Evolutionary conservation across 37 sponge, comb jelly and placozoan species (phyloP).

Genomic region (Cliona cf. orientalis): DNA sequence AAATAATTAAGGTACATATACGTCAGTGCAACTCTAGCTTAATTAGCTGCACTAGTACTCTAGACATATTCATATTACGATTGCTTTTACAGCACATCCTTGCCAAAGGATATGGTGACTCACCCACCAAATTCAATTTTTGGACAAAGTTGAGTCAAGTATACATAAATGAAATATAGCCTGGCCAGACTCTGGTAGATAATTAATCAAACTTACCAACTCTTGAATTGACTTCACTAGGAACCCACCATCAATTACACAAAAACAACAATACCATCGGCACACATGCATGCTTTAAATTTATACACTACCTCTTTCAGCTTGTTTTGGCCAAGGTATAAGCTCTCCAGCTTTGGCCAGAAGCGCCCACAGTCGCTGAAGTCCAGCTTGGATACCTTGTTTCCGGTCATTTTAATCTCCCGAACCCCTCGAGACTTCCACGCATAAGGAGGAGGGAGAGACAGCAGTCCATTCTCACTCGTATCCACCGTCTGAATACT

Average conservation of each 20-base stretch:
- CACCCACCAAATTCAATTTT: too few species aligned
- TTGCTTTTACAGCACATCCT: too few species aligned
- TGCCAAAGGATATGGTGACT: too few species aligned
- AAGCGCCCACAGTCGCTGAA: constrained; percentile 22
- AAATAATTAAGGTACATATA: too few species aligned
- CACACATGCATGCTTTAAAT: background rate
- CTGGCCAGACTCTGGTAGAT: too few species aligned
- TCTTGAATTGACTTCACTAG: background rate
- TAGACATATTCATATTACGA: too few species aligned
- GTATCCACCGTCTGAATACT: constrained; percentile 66
- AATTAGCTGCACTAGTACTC: too few species aligned
- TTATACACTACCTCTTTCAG: constrained; percentile 52
- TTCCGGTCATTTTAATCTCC: constrained; percentile 38
- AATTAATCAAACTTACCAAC: background rate
- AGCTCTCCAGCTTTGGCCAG: constrained; percentile 69
- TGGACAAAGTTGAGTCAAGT: too few species aligned
- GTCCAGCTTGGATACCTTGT: constrained; percentile 34
- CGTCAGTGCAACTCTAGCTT: too few species aligned
- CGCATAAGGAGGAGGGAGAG: constrained; percentile 63
- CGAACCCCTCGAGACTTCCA: constrained; percentile 69
- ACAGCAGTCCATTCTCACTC: constrained; percentile 63
- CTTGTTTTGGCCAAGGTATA: constrained; percentile 59
- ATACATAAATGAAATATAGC: too few species aligned
- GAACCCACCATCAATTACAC: background rate
- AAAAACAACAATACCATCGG: too few species aligned